phyloP scores from a whole-genome alignment of 2,888 invertebrate genomes.

The Neoitamus cyanurus region DNA sequence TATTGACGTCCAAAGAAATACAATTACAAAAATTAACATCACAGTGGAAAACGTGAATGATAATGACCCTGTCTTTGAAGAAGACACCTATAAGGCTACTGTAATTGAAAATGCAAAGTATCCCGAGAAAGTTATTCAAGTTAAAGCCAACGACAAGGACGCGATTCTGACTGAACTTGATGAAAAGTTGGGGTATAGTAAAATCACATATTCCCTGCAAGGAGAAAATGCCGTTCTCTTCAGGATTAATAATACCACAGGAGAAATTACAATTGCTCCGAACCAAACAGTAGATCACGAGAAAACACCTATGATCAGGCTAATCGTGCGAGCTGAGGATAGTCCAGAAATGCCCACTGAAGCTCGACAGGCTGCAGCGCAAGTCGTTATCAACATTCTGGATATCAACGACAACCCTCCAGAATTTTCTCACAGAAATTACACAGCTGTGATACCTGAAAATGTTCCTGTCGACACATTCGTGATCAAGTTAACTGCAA shows the following conservation, averaged over 20 bases:
- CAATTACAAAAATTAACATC: slow-evolving; percentile 76
- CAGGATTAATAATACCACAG: slow-evolving; percentile 76
- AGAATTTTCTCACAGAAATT: slow-evolving; percentile 72
- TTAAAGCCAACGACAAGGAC: slow-evolving; percentile 79
- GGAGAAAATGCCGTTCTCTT: slow-evolving; percentile 82
- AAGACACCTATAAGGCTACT: slow-evolving; percentile 76
- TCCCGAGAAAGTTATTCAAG: slow-evolving; percentile 75
- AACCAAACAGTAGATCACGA: slow-evolving; percentile 80
- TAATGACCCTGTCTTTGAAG: slow-evolving; percentile 78
- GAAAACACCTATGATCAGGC: slow-evolving; percentile 74
- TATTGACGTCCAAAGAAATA: slow-evolving; percentile 67
- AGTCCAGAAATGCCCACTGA: slow-evolving; percentile 77
- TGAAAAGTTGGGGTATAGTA: slow-evolving; percentile 73
- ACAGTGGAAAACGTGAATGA: slow-evolving; percentile 82
- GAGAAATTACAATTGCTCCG: slow-evolving; percentile 74
- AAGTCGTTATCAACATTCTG: slow-evolving; percentile 75
- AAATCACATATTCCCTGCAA: slow-evolving; percentile 76
- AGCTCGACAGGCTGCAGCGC: slow-evolving; percentile 73
- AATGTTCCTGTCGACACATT: slow-evolving; percentile 76
- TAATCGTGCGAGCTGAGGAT: slow-evolving; percentile 80
- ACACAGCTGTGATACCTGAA: slow-evolving; percentile 80
- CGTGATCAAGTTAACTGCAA: slow-evolving; percentile 76
- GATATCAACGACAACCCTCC: slow-evolving; percentile 86
- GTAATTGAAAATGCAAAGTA: slow-evolving; percentile 77
- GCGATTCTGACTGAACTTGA: slow-evolving; percentile 71